Evolutionary conservation across 2,113 vertebrate genomes (phyloP).

Genomic region (Burhinus bistriatus): DNA sequence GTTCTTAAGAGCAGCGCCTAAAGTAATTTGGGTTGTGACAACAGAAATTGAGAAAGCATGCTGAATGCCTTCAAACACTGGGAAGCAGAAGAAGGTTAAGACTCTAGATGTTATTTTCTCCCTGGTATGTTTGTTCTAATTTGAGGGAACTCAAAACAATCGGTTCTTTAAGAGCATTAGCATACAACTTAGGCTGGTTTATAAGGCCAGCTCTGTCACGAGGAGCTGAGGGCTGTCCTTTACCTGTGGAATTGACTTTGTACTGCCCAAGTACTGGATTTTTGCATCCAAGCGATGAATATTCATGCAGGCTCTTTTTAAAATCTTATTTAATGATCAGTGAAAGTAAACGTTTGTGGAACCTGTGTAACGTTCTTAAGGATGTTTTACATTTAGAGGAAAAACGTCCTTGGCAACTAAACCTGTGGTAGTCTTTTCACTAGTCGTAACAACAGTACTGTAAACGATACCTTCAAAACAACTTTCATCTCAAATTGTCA

Average conservation of each 20-base stretch:
- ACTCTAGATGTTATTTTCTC: not conserved
- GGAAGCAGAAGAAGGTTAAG: not conserved
- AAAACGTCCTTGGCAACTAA: not conserved
- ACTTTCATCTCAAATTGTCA: slow-evolving; percentile 16
- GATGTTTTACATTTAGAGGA: slow-evolving; percentile 2
- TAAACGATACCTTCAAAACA: slow-evolving; percentile 6
- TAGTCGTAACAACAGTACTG: not conserved
- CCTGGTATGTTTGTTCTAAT: not conserved
- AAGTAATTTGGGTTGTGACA: not conserved
- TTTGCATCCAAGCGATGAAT: not conserved
- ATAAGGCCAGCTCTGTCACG: not conserved
- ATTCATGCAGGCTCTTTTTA: not conserved
- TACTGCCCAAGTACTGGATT: not conserved
- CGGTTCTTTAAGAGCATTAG: not conserved
- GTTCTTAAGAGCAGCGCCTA: not conserved
- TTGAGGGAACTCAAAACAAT: not conserved
- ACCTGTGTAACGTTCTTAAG: not conserved
- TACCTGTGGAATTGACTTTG: not conserved
- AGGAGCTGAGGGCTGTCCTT: not conserved
- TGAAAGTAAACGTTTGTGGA: not conserved
- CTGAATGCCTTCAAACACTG: not conserved
- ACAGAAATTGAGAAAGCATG: not conserved
- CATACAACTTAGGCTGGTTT: not conserved
- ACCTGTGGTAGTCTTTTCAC: not conserved
- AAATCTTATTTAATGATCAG: not conserved